Conservation (phyloP, 2,797 vertebrate species). For the Smutsia gigantea region DNA sequence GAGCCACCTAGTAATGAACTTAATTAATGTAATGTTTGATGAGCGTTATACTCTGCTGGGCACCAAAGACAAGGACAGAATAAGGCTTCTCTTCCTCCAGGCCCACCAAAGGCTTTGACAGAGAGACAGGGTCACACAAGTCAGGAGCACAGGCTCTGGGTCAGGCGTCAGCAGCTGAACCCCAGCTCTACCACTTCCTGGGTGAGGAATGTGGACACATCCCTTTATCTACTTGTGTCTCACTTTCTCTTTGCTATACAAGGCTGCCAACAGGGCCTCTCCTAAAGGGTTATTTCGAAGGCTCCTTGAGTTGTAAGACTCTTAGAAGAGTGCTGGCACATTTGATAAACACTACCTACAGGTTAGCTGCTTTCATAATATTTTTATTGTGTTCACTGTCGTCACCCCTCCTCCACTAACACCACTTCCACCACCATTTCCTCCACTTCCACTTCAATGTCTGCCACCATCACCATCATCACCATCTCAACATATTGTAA, state of each 20-base stretch:
- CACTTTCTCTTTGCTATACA: neutral
- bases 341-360: neutral
- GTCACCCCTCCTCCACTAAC: rapidly evolving
- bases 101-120: neutral
- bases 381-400: neutral
- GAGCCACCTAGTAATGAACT: neutral
- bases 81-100: too few relatives aligned
- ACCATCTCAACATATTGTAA: too few relatives aligned
- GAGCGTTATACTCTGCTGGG: too few relatives aligned
- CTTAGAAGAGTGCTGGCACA: rapidly evolving
- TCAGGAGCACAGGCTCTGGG: too few relatives aligned
- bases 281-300: neutral
- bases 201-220: neutral
- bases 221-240: neutral
- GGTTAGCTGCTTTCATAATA: neutral
- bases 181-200: neutral
- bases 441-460: neutral
- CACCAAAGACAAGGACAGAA: neutral
- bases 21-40: neutral
- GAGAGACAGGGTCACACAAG: neutral
- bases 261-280: neutral
- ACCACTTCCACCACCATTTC: too few relatives aligned
- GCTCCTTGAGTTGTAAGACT: neutral
- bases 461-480: neutral
- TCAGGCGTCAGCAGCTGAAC: neutral